phyloP scores from a whole-genome alignment of 2,888 invertebrate species.

The Pristionchus maxplancki region DNA sequence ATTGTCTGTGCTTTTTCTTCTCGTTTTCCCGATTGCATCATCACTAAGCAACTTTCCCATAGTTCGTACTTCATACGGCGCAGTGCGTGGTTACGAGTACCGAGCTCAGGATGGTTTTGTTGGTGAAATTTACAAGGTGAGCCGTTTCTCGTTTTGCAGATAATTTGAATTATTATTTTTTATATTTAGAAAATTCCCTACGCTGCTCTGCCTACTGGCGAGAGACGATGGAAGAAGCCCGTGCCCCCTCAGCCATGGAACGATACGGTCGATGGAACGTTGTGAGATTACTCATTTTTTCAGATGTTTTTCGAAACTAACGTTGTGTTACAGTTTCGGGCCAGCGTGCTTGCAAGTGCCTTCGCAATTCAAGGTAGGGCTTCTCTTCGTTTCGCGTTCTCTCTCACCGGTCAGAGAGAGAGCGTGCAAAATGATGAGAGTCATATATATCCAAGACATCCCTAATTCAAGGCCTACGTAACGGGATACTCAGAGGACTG shows the following conservation, averaged over 20 bases:
- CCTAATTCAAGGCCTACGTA: too few relatives aligned
- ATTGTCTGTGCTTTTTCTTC: too few relatives aligned
- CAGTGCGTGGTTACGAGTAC: background rate
- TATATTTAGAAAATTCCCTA: background rate
- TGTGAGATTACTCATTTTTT: too few relatives aligned
- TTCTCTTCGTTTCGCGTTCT: too few relatives aligned
- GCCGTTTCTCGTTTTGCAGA: too few relatives aligned
- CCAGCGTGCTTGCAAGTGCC: background rate
- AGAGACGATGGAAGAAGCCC: background rate
- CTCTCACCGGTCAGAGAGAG: too few relatives aligned
- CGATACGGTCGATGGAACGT: background rate
- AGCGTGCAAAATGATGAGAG: too few relatives aligned
- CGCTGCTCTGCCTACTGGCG: background rate
- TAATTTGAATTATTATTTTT: background rate
- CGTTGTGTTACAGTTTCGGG: constrained; percentile 1
- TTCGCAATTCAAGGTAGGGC: too few relatives aligned
- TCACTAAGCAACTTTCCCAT: background rate
- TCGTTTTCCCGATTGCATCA: background rate
- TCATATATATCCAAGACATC: too few relatives aligned
- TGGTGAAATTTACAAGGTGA: constrained; percentile 9
- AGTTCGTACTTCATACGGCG: background rate
- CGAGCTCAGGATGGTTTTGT: background rate
- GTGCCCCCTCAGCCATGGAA: background rate
- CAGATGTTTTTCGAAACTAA: too few relatives aligned
- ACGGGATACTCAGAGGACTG: constrained; percentile 29